Base-by-base conservation (phyloP, 2,888 invertebrate species). In the Pristionchus arcanus region DNA sequence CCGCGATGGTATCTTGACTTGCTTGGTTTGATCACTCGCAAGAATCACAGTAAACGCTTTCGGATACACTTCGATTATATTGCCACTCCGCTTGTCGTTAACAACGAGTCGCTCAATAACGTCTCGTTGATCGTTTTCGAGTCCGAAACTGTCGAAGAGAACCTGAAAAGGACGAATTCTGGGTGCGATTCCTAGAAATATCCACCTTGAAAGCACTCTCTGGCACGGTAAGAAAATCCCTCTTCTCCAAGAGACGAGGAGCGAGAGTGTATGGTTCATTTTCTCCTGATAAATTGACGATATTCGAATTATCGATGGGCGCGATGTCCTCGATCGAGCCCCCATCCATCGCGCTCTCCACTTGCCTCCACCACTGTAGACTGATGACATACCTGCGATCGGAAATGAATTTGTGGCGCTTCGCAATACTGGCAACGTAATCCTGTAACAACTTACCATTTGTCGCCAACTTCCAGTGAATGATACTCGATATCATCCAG, bases 31-130 rank as follows among this genome's bases (percentile, higher is more conserved):
- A 68, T 92, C 92, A 25, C 92, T 90, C 5, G 91, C 93, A 4
- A 91, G 83, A 4, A 90, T 49, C 74, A 94, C 94, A 86, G 92
- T 91, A 34, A 94, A 84, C 53, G 91, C 59, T 49, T 92, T 89
- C 11, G 94, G 94, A 84, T 94, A 94, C 2, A 93, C 90, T 68
- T 94, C 94, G 16, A 94, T 74, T 19, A 55, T 3, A 3, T 68
- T 89, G 37, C 91, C 77, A 71, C 91, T 89, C 31, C 94, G 91
- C 7, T 90, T 91, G 16, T 90, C 86, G 21, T 68, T 21, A 19
- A 92, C 86, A 16, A 94, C 94, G 2, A 84, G 28, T 31, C 93
- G 83, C 31, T 87, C 25, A 49, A 94, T 92, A 28, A 91, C 91
- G 90, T 94, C 94, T 37, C 93, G 90, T 11, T 91, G 83, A 13